A percentile compares a stretch with the other conserved stretches of the same genome.
Evolutionary conservation across 1,140 invertebrate genomes (phyloP).

Genomic region (Macrocentrus cingulum): DNA sequence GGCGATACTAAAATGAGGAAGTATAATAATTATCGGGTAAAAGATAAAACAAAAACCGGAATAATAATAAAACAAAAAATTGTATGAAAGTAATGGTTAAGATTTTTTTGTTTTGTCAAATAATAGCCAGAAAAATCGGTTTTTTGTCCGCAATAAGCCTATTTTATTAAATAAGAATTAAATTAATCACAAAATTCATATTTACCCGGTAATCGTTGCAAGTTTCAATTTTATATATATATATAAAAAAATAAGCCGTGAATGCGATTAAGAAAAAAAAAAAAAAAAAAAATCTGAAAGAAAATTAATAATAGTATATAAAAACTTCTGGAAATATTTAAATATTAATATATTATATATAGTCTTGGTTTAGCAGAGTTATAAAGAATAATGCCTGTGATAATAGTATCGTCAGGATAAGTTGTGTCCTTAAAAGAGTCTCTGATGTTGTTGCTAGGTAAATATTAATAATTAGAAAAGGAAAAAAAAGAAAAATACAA

Average conservation of each 20-base stretch:
- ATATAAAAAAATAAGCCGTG: no score
- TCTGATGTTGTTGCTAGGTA: slow-evolving; percentile 61
- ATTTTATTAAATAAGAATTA: slow-evolving; percentile 27
- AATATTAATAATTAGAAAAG: slow-evolving; percentile 46
- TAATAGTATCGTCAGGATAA: slow-evolving; percentile 63
- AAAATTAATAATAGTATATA: slow-evolving; percentile 38
- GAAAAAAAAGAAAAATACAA: slow-evolving; percentile 19
- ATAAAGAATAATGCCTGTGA: slow-evolving; percentile 60
- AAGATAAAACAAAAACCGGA: background rate
- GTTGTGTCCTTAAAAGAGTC: slow-evolving; percentile 62
- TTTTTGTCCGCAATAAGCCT: slow-evolving; percentile 19
- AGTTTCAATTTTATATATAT: slow-evolving; percentile 56
- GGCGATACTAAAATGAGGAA: slow-evolving; percentile 5
- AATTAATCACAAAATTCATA: slow-evolving; percentile 22
- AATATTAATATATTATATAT: no score
- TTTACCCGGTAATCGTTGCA: slow-evolving; percentile 53
- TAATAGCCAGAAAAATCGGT: background rate
- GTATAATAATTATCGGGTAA: no score
- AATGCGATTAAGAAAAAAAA: slow-evolving; percentile 30
- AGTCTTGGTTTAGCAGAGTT: slow-evolving; percentile 58
- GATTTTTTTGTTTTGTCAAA: background rate
- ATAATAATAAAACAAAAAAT: background rate
- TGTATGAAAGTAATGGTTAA: background rate
- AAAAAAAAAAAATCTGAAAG: slow-evolving; percentile 33
- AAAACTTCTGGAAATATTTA: slow-evolving; percentile 56